Percentiles rank a stretch among this genome's conserved stretches.
Conservation (phyloP, 2,888 invertebrate genomes). For the Calameuta idolon region DNA sequence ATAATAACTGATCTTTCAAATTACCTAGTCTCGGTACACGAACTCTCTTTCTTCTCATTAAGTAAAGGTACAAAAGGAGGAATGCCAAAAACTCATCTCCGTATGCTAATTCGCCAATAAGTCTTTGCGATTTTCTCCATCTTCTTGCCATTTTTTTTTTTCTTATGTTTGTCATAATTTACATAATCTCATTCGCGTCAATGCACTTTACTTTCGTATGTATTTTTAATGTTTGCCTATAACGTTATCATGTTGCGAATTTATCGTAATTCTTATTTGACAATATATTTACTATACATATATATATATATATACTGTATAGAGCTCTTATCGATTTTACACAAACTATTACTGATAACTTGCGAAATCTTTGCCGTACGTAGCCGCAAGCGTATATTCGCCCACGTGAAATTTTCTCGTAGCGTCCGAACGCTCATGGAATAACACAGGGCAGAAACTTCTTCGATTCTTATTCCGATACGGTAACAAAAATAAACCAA, state of each 20-base stretch:
- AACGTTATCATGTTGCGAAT: neutral
- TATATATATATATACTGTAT: too few species aligned
- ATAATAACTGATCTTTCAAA: neutral
- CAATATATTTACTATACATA: too few species aligned
- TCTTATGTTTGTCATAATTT: neutral
- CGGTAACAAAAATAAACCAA: too few species aligned
- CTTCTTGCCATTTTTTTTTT: too few species aligned
- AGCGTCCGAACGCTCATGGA: too few species aligned
- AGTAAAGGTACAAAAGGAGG: conserved; percentile 3
- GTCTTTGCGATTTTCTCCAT: conserved; percentile 2
- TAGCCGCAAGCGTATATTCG: too few species aligned
- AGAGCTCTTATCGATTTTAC: too few species aligned
- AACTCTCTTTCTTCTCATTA: neutral
- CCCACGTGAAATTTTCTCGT: too few species aligned
- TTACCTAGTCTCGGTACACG: neutral
- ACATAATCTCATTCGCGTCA: neutral
- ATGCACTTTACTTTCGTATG: neutral
- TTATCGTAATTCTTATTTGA: neutral
- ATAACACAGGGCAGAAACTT: too few species aligned
- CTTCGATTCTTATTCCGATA: too few species aligned
- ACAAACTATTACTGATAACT: too few species aligned
- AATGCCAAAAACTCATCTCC: conserved; percentile 20
- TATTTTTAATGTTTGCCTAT: neutral
- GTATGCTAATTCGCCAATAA: conserved; percentile 24
- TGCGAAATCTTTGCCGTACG: too few species aligned